These are phyloP conservation scores for Timandra comae DNA, from an alignment of 2,888 invertebrate genomes.

Conservation along the genomic window DNA sequence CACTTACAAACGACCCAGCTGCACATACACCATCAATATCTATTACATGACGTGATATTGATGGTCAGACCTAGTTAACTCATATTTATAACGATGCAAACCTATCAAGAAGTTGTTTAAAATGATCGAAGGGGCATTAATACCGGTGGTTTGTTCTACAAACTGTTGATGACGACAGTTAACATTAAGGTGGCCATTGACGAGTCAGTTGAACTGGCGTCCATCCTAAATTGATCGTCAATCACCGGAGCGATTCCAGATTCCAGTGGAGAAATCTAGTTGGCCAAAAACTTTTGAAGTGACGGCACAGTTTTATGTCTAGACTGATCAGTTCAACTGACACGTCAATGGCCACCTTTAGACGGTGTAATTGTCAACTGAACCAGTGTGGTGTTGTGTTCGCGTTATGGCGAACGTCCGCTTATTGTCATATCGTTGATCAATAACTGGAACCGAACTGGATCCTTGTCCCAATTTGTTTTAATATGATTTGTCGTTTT, in stretches of 20 bases:
- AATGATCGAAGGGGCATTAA: conserved; percentile 8
- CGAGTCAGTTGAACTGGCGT: no score
- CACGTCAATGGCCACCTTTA: no score
- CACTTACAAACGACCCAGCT: no score
- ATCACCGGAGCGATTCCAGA: no score
- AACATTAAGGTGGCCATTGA: no score
- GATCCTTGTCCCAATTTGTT: conserved; percentile 54
- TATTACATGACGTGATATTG: no score
- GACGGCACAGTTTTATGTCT: no score
- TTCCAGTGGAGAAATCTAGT: no score
- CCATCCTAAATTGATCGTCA: no score
- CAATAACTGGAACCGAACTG: conserved; percentile 44
- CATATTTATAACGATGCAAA: conserved; percentile 10
- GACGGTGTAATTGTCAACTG: conserved; percentile 47
- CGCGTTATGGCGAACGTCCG: conserved; percentile 59
- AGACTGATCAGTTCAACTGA: no score
- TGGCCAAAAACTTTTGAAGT: no score
- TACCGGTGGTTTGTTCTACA: conserved; percentile 27
- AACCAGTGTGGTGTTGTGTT: conserved; percentile 19
- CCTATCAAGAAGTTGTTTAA: conserved; percentile 9
- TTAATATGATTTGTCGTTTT: conserved; percentile 13
- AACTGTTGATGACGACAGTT: conserved; percentile 31
- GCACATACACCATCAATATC: no score
- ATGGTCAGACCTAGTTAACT: background rate
- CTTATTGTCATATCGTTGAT: conserved; percentile 60